Base-by-base conservation (phyloP, 2,113 vertebrate genomes). In the Motacilla tschutschensis region DNA sequence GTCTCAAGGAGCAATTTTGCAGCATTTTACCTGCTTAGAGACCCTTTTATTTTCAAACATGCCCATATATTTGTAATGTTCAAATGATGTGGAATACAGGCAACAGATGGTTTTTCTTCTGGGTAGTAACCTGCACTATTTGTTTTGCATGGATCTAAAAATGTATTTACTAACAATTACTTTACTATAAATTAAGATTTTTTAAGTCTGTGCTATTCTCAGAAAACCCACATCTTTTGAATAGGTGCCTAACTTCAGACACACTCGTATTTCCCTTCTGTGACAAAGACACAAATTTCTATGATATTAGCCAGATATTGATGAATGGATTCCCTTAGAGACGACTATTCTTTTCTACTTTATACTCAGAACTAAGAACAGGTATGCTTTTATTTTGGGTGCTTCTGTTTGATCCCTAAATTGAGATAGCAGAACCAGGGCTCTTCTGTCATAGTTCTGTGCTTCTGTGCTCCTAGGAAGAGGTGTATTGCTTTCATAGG, bases 71-170 rank as follows among this genome's bases (percentile, higher is more conserved):
- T 19, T 59, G 12, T 46, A 43, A 46, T 31, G 5, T 33, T 59
- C 63, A 76, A 64, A 57, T 51, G 21, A 43, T 36, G 17, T 0
- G 0, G 24, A 65, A 59, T 24, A 71, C 3, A 43, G 16, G 29
- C 20, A 86, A 71, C 5, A 48, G 22, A 22, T 41, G 28, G 16
- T 55, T 69, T 85, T 48, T n/a, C 46, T 38, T 81, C 44, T 87
- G 20, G 2, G 3, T 33, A 41, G 29, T 36, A 78, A 43, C 6
- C 12, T 17, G 12, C 0, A 0, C 33, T 75, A 17, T 31, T 69
- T 74, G 25, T 35, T 59, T 67, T 54, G 12, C 26, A 16, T 59
- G 12, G 16, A 46, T 79, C 20, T 78, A 50, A 50, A 84, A 2
- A 8, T 51, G 19, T 46, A 41, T 60, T 79, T 58, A 38, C 8